Conservation (phyloP, 2,888 invertebrate species). For the Hoplodrina ambigua region DNA sequence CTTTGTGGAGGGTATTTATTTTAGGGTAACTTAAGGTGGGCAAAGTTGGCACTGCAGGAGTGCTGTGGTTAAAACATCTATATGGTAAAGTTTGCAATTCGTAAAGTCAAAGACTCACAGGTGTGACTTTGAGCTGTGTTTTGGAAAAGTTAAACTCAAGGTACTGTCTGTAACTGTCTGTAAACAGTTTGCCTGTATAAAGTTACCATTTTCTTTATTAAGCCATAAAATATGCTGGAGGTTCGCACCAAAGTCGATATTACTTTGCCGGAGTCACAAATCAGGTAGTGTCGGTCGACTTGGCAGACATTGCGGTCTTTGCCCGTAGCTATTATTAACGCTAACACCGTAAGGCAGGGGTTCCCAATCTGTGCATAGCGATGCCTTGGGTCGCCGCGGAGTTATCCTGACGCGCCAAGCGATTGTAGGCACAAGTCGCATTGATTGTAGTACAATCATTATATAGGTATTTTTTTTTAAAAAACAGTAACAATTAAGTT, state of each 20-base stretch:
- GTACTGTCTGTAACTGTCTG: neutral
- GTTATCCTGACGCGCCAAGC: too few relatives aligned
- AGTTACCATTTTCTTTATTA: neutral
- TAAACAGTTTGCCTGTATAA: neutral
- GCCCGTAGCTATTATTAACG: constrained; percentile 1
- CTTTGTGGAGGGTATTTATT: constrained; percentile 15
- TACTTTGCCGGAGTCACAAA: constrained; percentile 12
- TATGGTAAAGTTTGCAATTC: neutral
- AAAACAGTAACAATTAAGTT: too few relatives aligned
- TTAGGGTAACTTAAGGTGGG: neutral
- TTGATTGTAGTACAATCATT: too few relatives aligned
- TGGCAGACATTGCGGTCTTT: constrained; percentile 1
- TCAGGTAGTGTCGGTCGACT: neutral
- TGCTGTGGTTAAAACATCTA: too few relatives aligned
- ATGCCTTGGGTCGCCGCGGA: too few relatives aligned
- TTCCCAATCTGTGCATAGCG: too few relatives aligned
- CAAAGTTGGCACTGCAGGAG: neutral
- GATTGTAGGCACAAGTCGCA: too few relatives aligned
- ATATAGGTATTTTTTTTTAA: too few relatives aligned
- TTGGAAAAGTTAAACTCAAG: too few relatives aligned
- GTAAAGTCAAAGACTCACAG: neutral
- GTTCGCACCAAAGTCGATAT: neutral
- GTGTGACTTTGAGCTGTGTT: neutral
- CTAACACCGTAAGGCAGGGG: neutral
- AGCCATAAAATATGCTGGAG: neutral